Evolutionary conservation across 1,140 invertebrate species (phyloP).

Genomic region (Scaptomyza montana): DNA sequence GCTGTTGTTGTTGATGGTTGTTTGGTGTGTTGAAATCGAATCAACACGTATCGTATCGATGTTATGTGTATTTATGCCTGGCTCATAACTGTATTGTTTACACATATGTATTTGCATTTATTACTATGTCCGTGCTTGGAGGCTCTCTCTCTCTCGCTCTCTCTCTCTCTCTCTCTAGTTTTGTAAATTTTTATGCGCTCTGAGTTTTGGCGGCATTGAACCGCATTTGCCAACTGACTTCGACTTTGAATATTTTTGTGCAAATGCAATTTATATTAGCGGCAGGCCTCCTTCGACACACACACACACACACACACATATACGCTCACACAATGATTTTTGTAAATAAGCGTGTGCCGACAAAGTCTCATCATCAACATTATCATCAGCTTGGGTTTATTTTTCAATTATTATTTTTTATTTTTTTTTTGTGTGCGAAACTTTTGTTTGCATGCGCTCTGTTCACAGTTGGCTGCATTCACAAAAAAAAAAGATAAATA

Average conservation of each 20-base stretch:
- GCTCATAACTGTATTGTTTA: conserved; percentile 50
- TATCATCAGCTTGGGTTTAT: conserved; percentile 25
- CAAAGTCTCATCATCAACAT: conserved; percentile 12
- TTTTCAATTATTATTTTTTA: background rate
- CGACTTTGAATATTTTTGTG: conserved; percentile 45
- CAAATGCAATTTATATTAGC: conserved; percentile 42
- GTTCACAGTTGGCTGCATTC: conserved; percentile 25
- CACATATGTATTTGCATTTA: conserved; percentile 14
- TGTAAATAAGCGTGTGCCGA: background rate
- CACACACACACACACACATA: background rate
- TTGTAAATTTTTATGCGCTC: conserved; percentile 8
- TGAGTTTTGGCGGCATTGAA: conserved; percentile 35
- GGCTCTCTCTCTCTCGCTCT: background rate
- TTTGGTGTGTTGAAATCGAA: conserved; percentile 72
- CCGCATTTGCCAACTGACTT: conserved; percentile 41
- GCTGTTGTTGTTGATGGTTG: no score
- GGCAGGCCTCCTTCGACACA: conserved; percentile 3
- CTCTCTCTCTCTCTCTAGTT: background rate
- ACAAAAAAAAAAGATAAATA: background rate
- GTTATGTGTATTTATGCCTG: background rate
- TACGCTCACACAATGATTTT: background rate
- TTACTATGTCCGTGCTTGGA: background rate
- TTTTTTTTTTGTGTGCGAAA: background rate
- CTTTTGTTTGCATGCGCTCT: no score
- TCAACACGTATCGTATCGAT: conserved; percentile 68